These are phyloP conservation scores for Hydractinia symbiolongicarpus DNA, from an alignment of 30 jellyfish, hydroid and myxozoan genomes.

Conservation along the genomic window DNA sequence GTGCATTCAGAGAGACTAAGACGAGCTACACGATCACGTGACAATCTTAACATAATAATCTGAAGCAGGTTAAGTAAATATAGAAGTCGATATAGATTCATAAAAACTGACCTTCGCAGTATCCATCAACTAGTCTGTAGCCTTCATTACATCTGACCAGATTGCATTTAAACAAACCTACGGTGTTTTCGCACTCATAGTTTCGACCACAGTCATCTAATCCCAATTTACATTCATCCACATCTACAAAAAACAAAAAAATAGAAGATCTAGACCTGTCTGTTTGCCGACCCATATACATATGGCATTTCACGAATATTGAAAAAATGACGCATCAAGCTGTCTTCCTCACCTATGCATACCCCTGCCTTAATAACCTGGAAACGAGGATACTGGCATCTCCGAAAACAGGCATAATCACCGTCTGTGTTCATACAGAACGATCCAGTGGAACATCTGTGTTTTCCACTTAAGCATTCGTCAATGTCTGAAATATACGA, in stretches of 20 bases:
- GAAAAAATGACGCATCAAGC: no score
- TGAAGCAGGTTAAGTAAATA: background rate
- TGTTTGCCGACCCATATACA: no score
- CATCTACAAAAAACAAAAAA: background rate
- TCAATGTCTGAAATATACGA: background rate
- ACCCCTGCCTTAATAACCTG: background rate
- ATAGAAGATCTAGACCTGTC: no score
- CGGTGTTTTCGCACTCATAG: constrained; percentile 7
- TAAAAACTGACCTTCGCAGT: constrained; percentile 21
- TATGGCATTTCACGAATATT: no score
- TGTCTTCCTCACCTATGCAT: constrained; percentile 6
- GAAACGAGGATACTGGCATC: constrained; percentile 4
- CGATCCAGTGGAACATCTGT: constrained; percentile 18
- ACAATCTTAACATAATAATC: background rate
- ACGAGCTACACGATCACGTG: no score
- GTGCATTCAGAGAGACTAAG: no score
- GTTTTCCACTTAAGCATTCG: constrained; percentile 22
- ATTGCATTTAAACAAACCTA: constrained; percentile 21
- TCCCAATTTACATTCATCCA: constrained; percentile 16
- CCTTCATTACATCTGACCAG: constrained; percentile 17
- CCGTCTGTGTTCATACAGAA: constrained; percentile 13
- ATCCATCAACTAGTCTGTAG: constrained; percentile 19
- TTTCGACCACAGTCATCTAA: background rate
- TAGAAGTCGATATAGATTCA: background rate
- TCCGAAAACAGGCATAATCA: constrained; percentile 15